Conservation (phyloP, 2,113 vertebrate species). For the Bothrops jararaca region DNA sequence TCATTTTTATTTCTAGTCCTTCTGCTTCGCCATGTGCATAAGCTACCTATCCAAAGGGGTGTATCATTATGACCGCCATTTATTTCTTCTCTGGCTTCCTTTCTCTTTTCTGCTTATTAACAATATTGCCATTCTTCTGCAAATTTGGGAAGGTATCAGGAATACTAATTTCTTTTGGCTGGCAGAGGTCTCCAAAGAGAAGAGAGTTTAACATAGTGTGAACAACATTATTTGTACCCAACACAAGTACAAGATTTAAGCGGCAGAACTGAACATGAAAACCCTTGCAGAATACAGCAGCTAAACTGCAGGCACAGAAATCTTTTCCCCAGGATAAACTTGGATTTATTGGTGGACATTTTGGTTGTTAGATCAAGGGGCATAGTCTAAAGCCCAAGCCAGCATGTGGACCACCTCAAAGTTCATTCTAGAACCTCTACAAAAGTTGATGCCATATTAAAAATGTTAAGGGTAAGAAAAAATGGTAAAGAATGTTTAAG, state of each 20-base stretch:
- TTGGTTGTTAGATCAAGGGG: background rate
- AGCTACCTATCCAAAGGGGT: background rate
- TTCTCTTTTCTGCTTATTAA: slow-evolving; percentile 35
- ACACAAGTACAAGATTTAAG: slow-evolving; percentile 19
- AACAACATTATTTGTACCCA: background rate
- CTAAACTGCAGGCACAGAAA: background rate
- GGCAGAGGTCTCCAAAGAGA: slow-evolving; percentile 2
- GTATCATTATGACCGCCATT: background rate
- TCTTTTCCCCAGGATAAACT: background rate
- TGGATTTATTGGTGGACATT: background rate
- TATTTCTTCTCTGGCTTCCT: slow-evolving; percentile 13
- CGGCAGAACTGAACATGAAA: background rate
- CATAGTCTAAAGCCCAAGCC: background rate
- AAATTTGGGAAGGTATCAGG: slow-evolving; percentile 30
- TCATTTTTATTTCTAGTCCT: background rate
- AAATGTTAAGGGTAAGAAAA: background rate
- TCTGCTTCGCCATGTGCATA: too few relatives aligned
- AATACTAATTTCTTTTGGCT: slow-evolving; percentile 35
- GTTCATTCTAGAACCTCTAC: background rate
- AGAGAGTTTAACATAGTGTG: background rate
- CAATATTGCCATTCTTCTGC: background rate
- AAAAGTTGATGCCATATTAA: background rate
- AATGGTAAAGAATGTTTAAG: background rate
- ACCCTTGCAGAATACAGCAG: background rate
- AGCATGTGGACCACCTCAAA: background rate